Base-by-base conservation (phyloP, 2,888 invertebrate species). In the Megamerina dolium region DNA sequence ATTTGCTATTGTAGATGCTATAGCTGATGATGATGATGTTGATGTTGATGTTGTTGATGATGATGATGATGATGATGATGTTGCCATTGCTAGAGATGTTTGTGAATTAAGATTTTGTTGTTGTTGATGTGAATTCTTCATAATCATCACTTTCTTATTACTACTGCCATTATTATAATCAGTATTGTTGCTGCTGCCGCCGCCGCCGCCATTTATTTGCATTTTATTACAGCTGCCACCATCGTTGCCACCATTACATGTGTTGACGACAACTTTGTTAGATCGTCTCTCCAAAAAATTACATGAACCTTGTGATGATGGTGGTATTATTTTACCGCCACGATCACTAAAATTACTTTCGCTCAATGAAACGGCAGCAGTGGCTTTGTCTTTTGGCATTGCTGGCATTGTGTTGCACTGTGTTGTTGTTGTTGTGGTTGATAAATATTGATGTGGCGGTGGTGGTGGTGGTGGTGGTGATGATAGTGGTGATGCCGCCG, bases 381-480 rank as follows among this genome's bases (percentile, higher is more conserved):
- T 61, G 52, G 67, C 56, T 62, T 70, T 69, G 54, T 70, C 70
- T 60, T 70, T 68, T 61, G 70, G 65, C 70, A 70, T 70, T 55
- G 70, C 66, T 66, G 70, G 69, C 69, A 70, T 70, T 57, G 63
- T 67, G 54, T 49, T 57, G 52, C 57, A 54, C 41, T n/a, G n/a
- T 46, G 43, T 46, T 46, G 46, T 46, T 46, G 46, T 46, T 43
- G 23, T 29, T 43, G n/a, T n/a, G n/a, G 49, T 38, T 41, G 52
- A 49, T 49, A 59, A 43, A 47, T 49, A 51, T 41, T 52, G 52
- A 30, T 48, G 47, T 31, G 46, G 45, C 39, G 41, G 43, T 20
- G 21, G 55, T 46, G 54, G 57, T 49, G 52, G 56, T 50, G 38
- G 33, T 19, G 29, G 18, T n/a, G n/a, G n/a, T n/a, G n/a, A n/a